Evolutionary conservation across 2,888 invertebrate species (phyloP), one percentile per base, ranked within the genome.

Genomic region (Eristalis pertinax): DNA sequence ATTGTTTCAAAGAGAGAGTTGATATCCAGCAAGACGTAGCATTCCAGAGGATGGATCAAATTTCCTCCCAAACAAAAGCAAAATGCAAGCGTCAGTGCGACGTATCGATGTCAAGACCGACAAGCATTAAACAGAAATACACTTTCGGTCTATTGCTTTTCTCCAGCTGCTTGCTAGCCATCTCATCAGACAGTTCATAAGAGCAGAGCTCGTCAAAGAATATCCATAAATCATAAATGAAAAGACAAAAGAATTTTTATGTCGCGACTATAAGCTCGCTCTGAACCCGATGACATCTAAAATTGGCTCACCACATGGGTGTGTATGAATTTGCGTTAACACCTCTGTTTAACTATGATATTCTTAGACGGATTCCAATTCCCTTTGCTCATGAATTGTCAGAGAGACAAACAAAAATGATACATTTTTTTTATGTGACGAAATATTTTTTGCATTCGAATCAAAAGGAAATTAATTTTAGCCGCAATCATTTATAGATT

Each of bases 391-490:
- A 74, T 62, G 35, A 74, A 74, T 50, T 32, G 74, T 68, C 73
- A 50, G 19, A n/a, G 19, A 50, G 50, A 19, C 5, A 50, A 5
- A 7, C 1, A 38, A 35, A 35, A 38, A 73, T 50, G 32, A 72
- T 60, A 50, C 73, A 67, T 62, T 26, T 22, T 10, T 35, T 11
- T n/a, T 26, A 19, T n/a, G 58, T 67, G 70, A 67, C 76, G 76
- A 65, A 62, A 82, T 70, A 15, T 60, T 74, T 32, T 80, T 80
- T 82, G 82, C 82, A 82, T 80, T 75, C 19, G 8, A 50, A 19
- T 19, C 50, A 50, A 50, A 50, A 43, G 4, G 38, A 35, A 63
- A 60, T 60, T 76, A 76, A 65, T 76, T 82, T 82, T 76, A 82
- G 72, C n/a, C 29, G 67, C 50, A 3, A 29, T 60, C 60, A 11